A percentile compares a stretch with the other conserved stretches of the same genome.
These are phyloP conservation scores for Meriones unguiculatus DNA, from an alignment of 2,113 vertebrate genomes.

Conservation along the genomic window DNA sequence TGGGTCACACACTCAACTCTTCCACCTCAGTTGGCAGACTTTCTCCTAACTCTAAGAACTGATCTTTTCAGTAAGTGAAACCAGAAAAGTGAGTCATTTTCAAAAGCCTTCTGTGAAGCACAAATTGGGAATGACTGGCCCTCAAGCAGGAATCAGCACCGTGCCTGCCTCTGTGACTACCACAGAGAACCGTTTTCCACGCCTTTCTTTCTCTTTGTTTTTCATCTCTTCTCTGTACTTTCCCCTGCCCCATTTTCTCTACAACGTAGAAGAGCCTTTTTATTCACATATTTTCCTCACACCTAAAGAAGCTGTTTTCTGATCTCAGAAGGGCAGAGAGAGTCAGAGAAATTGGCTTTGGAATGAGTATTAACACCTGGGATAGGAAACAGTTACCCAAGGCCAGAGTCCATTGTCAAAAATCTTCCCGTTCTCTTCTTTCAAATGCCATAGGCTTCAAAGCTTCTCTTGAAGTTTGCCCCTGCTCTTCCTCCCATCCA, in stretches of 20 bases:
- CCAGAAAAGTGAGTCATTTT: constrained; percentile 50
- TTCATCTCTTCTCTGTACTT: not conserved
- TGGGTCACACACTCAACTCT: not conserved
- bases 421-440: not conserved
- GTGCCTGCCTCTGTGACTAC: not conserved
- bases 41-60: constrained; percentile 14
- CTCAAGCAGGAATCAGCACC: not conserved
- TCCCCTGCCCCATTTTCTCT: not conserved
- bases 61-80: constrained; percentile 24
- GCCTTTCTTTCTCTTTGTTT: not conserved
- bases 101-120: not conserved
- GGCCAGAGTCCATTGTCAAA: no score
- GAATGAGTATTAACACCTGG: not conserved
- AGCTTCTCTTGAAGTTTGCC: not conserved
- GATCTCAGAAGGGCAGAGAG: not conserved
- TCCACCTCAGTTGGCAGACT: not conserved
- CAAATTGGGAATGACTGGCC: not conserved
- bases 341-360: not conserved
- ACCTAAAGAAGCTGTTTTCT: not conserved
- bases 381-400: not conserved
- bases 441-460: not conserved
- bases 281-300: not conserved
- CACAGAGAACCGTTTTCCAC: not conserved
- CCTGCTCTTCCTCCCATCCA: not conserved
- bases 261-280: not conserved